A percentile compares a stretch with the other conserved stretches of the same genome.
Evolutionary conservation across 2,888 invertebrate species (phyloP).

Genomic region (Dasypolia templi): DNA sequence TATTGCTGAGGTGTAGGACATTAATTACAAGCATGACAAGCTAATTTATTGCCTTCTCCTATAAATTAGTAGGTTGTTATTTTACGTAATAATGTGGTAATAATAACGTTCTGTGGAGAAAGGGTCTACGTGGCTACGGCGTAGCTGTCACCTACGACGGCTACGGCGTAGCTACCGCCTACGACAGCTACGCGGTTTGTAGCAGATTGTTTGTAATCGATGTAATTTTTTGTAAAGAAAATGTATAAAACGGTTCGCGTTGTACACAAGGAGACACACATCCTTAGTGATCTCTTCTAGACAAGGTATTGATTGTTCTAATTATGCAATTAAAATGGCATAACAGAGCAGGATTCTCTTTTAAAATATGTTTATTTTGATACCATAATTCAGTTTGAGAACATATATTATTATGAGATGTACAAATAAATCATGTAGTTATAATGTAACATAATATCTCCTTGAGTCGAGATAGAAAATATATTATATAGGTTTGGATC

Average conservation of each 20-base stretch:
- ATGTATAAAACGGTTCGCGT: too few relatives aligned
- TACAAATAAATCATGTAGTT: too few relatives aligned
- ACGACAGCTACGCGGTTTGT: slow-evolving; percentile 34
- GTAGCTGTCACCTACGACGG: slow-evolving; percentile 28
- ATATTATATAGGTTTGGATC: too few relatives aligned
- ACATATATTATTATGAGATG: too few relatives aligned
- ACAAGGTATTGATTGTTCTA: background rate
- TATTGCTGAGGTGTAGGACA: slow-evolving; percentile 54
- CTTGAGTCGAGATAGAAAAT: too few relatives aligned
- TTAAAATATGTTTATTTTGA: background rate
- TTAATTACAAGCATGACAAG: slow-evolving; percentile 56
- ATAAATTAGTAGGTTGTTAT: slow-evolving; percentile 59
- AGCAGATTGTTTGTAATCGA: slow-evolving; percentile 13
- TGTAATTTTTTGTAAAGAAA: slow-evolving; percentile 7
- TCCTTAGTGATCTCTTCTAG: too few relatives aligned
- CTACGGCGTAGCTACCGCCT: slow-evolving; percentile 27
- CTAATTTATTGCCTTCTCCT: slow-evolving; percentile 57
- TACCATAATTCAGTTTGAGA: too few relatives aligned
- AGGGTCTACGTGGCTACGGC: slow-evolving; percentile 51
- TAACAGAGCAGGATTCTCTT: background rate
- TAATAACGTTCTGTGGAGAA: slow-evolving; percentile 41
- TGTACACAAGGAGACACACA: too few relatives aligned
- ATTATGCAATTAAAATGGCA: background rate
- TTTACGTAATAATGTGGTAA: slow-evolving; percentile 51
- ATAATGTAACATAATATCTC: too few relatives aligned